Percentiles rank a stretch among this genome's conserved stretches.
Conservation (phyloP, 2,797 vertebrate species). For the Merluccius polli region DNA sequence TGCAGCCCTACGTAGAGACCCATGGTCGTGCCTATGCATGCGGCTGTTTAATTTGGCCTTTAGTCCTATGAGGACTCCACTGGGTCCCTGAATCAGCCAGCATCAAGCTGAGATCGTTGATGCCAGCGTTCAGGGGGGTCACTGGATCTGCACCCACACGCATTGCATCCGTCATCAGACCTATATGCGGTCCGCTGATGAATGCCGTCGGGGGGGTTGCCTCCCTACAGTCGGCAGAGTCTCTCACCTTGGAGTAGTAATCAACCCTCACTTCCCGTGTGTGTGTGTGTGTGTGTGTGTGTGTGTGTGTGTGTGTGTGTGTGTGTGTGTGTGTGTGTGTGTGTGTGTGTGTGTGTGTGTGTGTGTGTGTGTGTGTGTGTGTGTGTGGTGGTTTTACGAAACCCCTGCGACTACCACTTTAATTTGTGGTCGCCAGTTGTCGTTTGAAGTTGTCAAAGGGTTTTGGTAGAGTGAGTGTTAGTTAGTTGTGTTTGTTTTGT, state of each 20-base stretch:
- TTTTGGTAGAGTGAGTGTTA: too few species aligned
- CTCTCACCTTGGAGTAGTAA: slow-evolving; percentile 2
- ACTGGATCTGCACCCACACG: background rate
- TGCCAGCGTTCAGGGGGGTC: background rate
- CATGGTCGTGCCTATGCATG: background rate
- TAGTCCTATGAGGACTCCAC: background rate
- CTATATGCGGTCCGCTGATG: background rate
- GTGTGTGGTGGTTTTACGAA: too few species aligned
- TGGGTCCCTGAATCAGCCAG: background rate
- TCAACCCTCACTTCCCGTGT: background rate
- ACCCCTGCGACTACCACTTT: too few species aligned
- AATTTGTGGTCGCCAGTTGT: too few species aligned
- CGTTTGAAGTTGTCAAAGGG: too few species aligned
- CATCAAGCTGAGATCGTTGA: too few species aligned
- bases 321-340: too few species aligned
- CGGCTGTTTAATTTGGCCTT: background rate
- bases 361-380: too few species aligned
- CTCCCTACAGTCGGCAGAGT: background rate
- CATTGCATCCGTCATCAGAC: background rate
- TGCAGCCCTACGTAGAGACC: background rate
- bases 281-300: too few species aligned
- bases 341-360: too few species aligned
- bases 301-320: too few species aligned
- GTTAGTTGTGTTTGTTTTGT: too few species aligned
- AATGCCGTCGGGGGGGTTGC: background rate